These are phyloP conservation scores for Lithosia quadra DNA, from an alignment of 2,888 invertebrate species.

Conservation along the genomic window DNA sequence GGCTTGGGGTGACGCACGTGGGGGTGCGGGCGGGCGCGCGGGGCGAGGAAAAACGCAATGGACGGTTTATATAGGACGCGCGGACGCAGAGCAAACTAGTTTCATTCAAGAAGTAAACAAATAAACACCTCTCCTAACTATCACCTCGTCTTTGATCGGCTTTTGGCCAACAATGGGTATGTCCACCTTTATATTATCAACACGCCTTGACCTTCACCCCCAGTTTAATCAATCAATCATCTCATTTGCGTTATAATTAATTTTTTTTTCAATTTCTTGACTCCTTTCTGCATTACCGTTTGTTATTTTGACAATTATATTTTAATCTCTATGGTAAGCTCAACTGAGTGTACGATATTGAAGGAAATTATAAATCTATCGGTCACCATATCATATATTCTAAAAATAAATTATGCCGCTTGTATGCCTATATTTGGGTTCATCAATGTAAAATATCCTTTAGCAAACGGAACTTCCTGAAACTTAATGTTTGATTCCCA, in stretches of 20 bases:
- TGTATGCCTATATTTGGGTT: too few relatives aligned
- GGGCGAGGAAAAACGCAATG: constrained; percentile 55
- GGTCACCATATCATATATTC: too few relatives aligned
- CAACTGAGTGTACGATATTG: too few relatives aligned
- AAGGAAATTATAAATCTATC: too few relatives aligned
- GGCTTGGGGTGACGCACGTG: constrained; percentile 70
- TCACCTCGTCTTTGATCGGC: constrained; percentile 57
- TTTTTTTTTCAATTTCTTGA: background rate
- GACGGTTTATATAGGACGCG: constrained; percentile 77
- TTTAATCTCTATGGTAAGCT: background rate
- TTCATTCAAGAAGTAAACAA: constrained; percentile 77
- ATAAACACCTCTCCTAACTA: constrained; percentile 64
- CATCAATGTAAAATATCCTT: too few relatives aligned
- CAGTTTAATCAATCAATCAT: background rate
- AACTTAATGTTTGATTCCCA: too few relatives aligned
- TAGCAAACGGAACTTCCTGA: too few relatives aligned
- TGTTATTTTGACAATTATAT: background rate
- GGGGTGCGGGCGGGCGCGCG: constrained; percentile 45
- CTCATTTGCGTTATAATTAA: background rate
- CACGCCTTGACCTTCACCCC: constrained; percentile 1
- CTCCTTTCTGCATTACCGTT: background rate
- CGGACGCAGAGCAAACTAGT: constrained; percentile 72
- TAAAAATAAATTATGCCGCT: too few relatives aligned
- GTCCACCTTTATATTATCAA: constrained; percentile 57
- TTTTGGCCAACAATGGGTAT: constrained; percentile 75